phyloP scores from a whole-genome alignment of 2,113 vertebrate species.

The Brienomyrus longianalis region DNA sequence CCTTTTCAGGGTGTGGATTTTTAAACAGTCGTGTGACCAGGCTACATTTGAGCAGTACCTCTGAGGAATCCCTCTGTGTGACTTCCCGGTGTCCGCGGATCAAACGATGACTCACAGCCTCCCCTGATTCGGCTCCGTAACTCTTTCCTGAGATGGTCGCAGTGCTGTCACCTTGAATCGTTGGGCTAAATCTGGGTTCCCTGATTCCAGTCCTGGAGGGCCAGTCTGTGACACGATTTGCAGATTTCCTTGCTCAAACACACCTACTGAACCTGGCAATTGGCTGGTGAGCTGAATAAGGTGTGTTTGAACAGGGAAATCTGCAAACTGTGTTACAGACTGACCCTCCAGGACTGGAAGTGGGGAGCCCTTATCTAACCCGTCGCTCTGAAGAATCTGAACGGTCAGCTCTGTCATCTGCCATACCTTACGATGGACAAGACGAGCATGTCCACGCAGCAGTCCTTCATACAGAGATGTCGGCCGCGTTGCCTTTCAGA shows the following conservation, averaged over 20 bases:
- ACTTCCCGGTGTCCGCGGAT: neutral
- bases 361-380: neutral
- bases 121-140: neutral
- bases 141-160: neutral
- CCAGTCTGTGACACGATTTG: neutral
- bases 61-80: neutral
- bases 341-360: no score
- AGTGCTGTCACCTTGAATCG: neutral
- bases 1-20: neutral
- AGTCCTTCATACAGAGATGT: no score
- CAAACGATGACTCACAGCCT: neutral
- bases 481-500: no score
- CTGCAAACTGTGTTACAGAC: no score
- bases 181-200: neutral
- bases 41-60: neutral
- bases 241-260: neutral
- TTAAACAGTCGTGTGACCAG: neutral
- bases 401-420: neutral
- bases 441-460: no score
- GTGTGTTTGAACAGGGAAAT: no score
- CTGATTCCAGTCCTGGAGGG: neutral
- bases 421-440: neutral
- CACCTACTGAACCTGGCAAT: neutral
- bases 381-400: neutral
- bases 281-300: no score